Base-by-base conservation (phyloP, 2,797 vertebrate species). In the Argya squamiceps region DNA sequence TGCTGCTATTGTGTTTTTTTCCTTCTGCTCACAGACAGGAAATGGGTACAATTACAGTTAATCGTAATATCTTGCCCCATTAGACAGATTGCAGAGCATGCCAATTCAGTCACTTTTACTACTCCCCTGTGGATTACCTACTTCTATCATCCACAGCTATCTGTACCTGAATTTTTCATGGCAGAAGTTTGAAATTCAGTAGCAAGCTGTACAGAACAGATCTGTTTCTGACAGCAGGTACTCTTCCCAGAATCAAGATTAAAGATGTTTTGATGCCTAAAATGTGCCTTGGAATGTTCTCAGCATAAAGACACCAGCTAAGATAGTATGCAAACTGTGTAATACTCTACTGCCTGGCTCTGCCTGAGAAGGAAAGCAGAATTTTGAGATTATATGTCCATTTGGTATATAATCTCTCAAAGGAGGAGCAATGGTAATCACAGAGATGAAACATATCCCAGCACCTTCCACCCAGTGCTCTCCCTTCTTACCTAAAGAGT, bases 61-160 rank as follows among this genome's bases (percentile, higher is more conserved):
- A 94, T 67, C 59, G 47, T 59, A 59, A 84, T 84, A 88, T 89
- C 74, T 79, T 74, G 73, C 92, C 89, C 76, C 85, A 79, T 94
- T 89, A 97, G 89, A 92, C 53, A 88, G 80, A 93, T 80, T 83
- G 77, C 21, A 60, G 73, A 92, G 60, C 24, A 5, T 2, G 3
- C 10, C 86, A 87, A 41, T 87, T 88, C 23, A 91, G 78, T 46
- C 52, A 81, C 24, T 68, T 96, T 89, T 77, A 93, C 84, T 86
- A 7, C 26, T 87, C 59, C 39, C 63, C 84, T 21, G 34, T 79
- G 50, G 19, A 29, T 71, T 95, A 85, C 41, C 73, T 44, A 15
- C 9, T 84, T 83, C 62, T 47, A 26, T 56, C 62, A 71, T 52
- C 47, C 60, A 37, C 27, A 79, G 52, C 37, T 93, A 63, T 82